phyloP scores from a whole-genome alignment of 2,888 invertebrate genomes.

The Cabera pusaria region DNA sequence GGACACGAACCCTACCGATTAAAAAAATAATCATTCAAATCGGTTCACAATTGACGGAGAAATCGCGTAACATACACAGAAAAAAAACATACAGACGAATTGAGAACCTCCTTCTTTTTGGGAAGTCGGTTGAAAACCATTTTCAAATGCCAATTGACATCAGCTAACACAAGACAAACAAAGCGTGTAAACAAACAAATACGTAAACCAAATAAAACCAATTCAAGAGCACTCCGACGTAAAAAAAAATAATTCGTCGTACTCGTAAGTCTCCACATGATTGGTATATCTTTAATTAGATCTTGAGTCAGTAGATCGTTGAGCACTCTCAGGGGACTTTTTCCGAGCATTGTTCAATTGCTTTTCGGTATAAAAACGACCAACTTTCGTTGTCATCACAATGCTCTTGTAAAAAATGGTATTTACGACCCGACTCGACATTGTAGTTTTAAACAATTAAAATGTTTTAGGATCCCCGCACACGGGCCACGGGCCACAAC shows the following conservation, averaged over 20 bases:
- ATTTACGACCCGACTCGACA: constrained; percentile 18
- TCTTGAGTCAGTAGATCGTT: constrained; percentile 22
- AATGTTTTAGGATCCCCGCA: constrained; percentile 13
- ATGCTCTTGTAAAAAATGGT: constrained; percentile 28
- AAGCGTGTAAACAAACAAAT: not conserved
- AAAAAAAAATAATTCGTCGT: constrained; percentile 20
- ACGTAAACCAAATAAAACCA: constrained; percentile 1
- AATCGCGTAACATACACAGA: no score
- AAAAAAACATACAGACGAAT: no score
- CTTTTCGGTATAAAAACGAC: constrained; percentile 24
- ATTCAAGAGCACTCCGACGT: constrained; percentile 1
- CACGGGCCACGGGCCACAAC: no score
- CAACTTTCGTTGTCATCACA: constrained; percentile 31
- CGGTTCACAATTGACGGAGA: no score
- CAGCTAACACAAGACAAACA: not conserved
- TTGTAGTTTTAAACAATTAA: constrained; percentile 18
- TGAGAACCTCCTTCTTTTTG: no score
- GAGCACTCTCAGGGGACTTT: constrained; percentile 23
- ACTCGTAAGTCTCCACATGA: constrained; percentile 29
- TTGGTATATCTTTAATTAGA: constrained; percentile 33
- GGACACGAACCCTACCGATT: no score
- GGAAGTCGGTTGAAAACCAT: no score
- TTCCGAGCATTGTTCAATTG: constrained; percentile 33
- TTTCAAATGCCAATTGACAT: no score
- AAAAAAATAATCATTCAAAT: no score